Evolutionary conservation across 2,113 vertebrate genomes (phyloP), one percentile per base, ranked within the genome.

Genomic region (Percina caprodes): DNA sequence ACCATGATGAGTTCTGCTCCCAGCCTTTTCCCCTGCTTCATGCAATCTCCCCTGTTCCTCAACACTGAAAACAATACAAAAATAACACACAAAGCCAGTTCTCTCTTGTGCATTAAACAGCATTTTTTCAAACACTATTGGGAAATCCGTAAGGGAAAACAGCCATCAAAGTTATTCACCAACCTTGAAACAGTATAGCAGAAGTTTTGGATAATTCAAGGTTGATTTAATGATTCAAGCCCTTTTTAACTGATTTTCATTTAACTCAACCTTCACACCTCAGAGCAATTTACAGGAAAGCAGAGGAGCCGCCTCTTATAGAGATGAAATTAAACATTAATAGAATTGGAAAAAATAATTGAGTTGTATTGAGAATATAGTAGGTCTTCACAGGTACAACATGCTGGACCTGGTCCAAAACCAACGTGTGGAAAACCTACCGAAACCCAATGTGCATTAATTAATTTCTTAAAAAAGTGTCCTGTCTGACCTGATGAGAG

Each of bases 151-250:
- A 48, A 61, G 48, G 48, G 35, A 78, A 83, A 79, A 79, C 45
- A 68, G 52, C 9, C 48, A 74, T 79, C 67, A 80, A 80, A 77
- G 73, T 70, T 67, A 60, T 73, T 86, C 54, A 63, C 66, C 60
- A 70, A 83, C 83, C 74, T 84, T 87, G 77, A 82, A 80, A 78
- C 6, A 23, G 6, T 60, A 81, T 58, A 56, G 26, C 59, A 74
- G 30, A 46, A 84, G 78, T 63, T 81, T 42, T 60, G n/a, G 62
- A 74, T 83, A 91, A 87, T 87, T 86, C 80, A 90, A 93, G 80
- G 83, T 88, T 75, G 79, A 91, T 88, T 79, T 86, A 85, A 73
- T 45, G 69, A 91, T 77, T 84, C 54, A 80, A 89, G 45, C 30
- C 21, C 24, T 75, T 69, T 63, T 69, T 49, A 85, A 67, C 24